These are phyloP conservation scores for Drosophila borealis DNA, from an alignment of 2,888 invertebrate genomes.

Conservation along the genomic window DNA sequence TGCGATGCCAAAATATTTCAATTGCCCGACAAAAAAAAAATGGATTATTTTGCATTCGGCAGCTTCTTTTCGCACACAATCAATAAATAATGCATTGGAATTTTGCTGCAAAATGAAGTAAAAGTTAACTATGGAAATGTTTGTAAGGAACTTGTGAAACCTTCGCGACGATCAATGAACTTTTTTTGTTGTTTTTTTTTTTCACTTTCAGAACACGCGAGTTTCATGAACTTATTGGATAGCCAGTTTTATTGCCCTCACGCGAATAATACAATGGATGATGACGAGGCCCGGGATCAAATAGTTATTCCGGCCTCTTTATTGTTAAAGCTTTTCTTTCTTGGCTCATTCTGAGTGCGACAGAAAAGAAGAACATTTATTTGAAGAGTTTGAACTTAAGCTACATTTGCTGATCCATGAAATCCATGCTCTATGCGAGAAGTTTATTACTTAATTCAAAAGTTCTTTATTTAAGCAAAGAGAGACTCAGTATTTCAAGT, in stretches of 20 bases:
- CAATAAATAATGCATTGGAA: slow-evolving; percentile 53
- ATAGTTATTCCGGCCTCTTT: slow-evolving; percentile 15
- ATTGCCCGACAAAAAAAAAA: not conserved
- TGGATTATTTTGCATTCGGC: too few species aligned
- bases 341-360: not conserved
- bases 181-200: not conserved
- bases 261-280: slow-evolving; percentile 12
- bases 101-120: slow-evolving; percentile 10
- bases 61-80: slow-evolving; percentile 17
- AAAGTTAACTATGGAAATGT: slow-evolving; percentile 48
- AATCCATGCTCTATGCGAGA: too few species aligned
- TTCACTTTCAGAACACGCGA: slow-evolving; percentile 24
- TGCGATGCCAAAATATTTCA: not conserved
- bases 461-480: too few species aligned
- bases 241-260: slow-evolving; percentile 22
- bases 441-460: too few species aligned
- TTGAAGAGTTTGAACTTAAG: too few species aligned
- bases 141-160: slow-evolving; percentile 52
- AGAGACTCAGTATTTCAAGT: too few species aligned
- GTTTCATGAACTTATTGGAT: slow-evolving; percentile 58
- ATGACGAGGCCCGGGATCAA: slow-evolving; percentile 31
- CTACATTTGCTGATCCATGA: too few species aligned
- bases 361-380: not conserved
- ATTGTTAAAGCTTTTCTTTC: slow-evolving; percentile 3
- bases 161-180: slow-evolving; percentile 67